These are phyloP conservation scores for Pristionchus entomophagus DNA, from an alignment of 2,888 invertebrate genomes.

Conservation along the genomic window DNA sequence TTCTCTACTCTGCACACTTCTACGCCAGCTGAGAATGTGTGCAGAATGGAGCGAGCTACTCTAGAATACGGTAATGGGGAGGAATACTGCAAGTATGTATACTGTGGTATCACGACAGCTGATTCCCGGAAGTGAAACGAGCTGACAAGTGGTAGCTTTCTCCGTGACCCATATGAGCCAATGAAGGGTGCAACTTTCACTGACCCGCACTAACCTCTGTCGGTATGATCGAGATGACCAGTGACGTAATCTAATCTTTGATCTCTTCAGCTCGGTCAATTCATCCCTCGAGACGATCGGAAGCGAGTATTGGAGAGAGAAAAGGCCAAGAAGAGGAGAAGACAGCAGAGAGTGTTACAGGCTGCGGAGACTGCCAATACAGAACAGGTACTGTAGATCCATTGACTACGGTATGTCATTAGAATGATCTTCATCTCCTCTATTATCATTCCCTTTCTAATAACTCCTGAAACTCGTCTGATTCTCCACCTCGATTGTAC, in stretches of 20 bases:
- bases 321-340: conserved; percentile 80
- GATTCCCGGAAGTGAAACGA: neutral
- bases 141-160: neutral
- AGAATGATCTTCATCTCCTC: too few species aligned
- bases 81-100: neutral
- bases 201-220: neutral
- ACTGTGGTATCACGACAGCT: neutral
- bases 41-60: too few species aligned
- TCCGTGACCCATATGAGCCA: neutral
- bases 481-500: too few species aligned
- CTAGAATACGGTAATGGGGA: too few species aligned
- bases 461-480: too few species aligned
- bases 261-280: conserved; percentile 80
- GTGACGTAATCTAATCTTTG: neutral
- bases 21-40: too few species aligned
- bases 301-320: conserved; percentile 85
- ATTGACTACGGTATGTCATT: neutral
- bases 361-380: conserved; percentile 59
- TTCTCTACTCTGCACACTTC: too few species aligned
- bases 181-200: neutral
- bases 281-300: conserved; percentile 86
- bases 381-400: conserved; percentile 32
- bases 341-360: conserved; percentile 76
- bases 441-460: too few species aligned
- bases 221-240: neutral